Base-by-base conservation (phyloP, 2,888 invertebrate species). In the Drosophila conformis region DNA sequence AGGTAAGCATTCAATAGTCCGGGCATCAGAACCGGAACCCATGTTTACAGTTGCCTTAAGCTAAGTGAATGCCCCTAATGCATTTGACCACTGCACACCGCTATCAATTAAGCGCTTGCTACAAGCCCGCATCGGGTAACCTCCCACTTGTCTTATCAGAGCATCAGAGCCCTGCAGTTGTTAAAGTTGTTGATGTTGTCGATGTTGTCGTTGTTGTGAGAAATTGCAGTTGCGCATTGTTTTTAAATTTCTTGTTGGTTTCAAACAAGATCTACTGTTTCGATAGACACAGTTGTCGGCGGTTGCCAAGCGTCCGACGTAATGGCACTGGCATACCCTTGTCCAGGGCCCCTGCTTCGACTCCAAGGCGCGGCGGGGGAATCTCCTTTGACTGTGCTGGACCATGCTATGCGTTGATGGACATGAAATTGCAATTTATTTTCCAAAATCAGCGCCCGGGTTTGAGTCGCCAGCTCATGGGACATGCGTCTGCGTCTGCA, bases 351-450 rank as follows among this genome's bases (percentile, higher is more conserved):
- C 48, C 62, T 56, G 31, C 58, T 13, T 4, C 11, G n/a, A 18
- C 21, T 11, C 46, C 62, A 36, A 1, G 27, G 10, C 29, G n/a
- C 11, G 51, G 5, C 25, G 31, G 38, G 38, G 7, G 27, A 49
- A 15, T 67, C 31, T 76, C 60, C 76, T 52, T 58, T 68, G 76
- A 49, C 49, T 52, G 21, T 59, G 49, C 52, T 60, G 49, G 52
- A 53, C 56, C 51, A 53, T 77, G 63, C 42, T 42, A 29, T 61
- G 60, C 73, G 69, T 74, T 87, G 87, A 89, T 84, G 79, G 87
- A 87, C 86, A 89, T 88, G 88, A 81, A 88, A 88, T 88, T 89
- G 87, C 87, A 88, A 88, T 88, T 88, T 88, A 88, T 88, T 86
- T 86, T 78, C 79, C 69, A 69, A 86, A 81, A 88, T 86, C 87